Conservation (phyloP, 2,797 vertebrate species). For the Parauchenoglanis punctatus region DNA sequence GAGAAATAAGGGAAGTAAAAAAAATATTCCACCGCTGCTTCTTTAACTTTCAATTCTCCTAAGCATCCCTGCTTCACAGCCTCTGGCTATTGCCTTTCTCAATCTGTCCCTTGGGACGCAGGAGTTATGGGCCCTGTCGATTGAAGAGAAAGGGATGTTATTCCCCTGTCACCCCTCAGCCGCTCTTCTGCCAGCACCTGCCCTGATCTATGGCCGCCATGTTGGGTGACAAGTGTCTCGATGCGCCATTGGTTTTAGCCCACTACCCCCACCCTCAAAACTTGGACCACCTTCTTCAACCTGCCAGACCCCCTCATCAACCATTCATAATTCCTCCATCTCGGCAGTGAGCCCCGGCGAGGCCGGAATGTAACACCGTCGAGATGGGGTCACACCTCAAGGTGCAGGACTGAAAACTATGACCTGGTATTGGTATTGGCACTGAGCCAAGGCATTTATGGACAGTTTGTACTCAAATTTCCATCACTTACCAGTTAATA, state of each 20-base stretch:
- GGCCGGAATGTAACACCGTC: conserved; percentile 66
- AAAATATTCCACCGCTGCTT: conserved; percentile 74
- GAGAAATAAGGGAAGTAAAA: neutral
- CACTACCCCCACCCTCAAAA: conserved; percentile 71
- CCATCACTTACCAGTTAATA: neutral
- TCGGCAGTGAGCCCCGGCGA: conserved; percentile 67
- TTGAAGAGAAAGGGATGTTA: conserved; percentile 99
- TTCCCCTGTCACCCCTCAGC: conserved; percentile 95
- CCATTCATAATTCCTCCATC: conserved; percentile 68
- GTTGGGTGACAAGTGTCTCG: conserved; percentile 76
- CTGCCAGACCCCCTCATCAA: conserved; percentile 68
- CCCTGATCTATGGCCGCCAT: conserved; percentile 91
- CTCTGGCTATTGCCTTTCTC: conserved; percentile 98
- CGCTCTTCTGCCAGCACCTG: conserved; percentile 84
- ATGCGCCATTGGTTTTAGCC: conserved; percentile 74
- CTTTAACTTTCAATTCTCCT: conserved; percentile 98
- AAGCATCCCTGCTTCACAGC: conserved; percentile 96
- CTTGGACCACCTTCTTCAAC: conserved; percentile 72
- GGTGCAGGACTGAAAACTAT: conserved; percentile 54
- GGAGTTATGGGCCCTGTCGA: conserved; percentile 99
- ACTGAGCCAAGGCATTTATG: conserved; percentile 34
- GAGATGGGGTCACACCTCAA: conserved; percentile 68
- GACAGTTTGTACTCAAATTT: neutral
- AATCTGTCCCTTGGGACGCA: conserved; percentile 98
- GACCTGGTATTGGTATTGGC: conserved; percentile 45